Evolutionary conservation across 2,113 vertebrate species (phyloP).

Genomic region (Micronycteris hirsuta): DNA sequence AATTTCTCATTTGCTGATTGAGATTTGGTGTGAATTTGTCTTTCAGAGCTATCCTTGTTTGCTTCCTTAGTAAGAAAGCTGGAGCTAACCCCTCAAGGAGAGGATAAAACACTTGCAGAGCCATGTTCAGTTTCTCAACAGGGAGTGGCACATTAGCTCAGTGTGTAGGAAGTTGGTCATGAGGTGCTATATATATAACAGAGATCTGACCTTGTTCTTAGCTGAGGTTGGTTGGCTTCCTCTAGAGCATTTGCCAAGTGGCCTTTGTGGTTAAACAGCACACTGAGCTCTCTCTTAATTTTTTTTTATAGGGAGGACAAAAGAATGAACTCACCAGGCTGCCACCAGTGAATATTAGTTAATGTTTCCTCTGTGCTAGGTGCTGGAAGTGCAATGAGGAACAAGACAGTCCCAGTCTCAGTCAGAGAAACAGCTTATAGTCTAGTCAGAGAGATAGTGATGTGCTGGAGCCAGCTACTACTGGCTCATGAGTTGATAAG

Average conservation of each 20-base stretch:
- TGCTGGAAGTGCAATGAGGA: neutral
- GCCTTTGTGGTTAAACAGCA: constrained; percentile 17
- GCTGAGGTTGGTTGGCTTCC: constrained; percentile 24
- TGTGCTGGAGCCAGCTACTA: neutral
- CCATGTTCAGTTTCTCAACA: neutral
- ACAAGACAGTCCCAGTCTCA: neutral
- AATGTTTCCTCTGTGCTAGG: neutral
- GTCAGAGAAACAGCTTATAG: neutral
- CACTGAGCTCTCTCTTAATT: neutral
- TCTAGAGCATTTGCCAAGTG: constrained; percentile 35
- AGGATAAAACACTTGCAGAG: neutral
- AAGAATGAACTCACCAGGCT: neutral
- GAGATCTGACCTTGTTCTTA: constrained; percentile 31
- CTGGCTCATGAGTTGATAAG: neutral
- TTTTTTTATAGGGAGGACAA: neutral
- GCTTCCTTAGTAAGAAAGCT: neutral
- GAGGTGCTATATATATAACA: neutral
- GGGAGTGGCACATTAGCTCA: neutral
- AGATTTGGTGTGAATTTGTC: neutral
- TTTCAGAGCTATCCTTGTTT: neutral
- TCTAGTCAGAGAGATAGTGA: neutral
- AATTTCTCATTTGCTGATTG: neutral
- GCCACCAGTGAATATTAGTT: neutral
- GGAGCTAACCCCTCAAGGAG: neutral
- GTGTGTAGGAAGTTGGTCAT: constrained; percentile 19